These are phyloP conservation scores for Parauchenoglanis ngamensis DNA, from an alignment of 2,797 vertebrate genomes.

Conservation along the genomic window DNA sequence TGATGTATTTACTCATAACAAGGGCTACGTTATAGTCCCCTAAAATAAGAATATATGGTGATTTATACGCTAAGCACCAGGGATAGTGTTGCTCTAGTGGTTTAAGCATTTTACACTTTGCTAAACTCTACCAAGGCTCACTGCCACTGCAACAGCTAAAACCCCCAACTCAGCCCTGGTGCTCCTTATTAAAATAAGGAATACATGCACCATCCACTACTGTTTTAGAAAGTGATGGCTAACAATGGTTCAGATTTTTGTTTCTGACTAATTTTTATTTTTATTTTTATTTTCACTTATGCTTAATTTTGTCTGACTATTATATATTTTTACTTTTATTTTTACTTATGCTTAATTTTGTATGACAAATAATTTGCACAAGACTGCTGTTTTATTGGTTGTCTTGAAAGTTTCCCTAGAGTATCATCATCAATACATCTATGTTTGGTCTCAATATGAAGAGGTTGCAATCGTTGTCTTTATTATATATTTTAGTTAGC, in stretches of 20 bases:
- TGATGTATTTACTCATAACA: conserved; percentile 81
- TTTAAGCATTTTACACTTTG: conserved; percentile 79
- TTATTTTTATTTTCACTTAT: background rate
- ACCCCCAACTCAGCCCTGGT: conserved; percentile 50
- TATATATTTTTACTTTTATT: background rate
- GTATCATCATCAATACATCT: conserved; percentile 17
- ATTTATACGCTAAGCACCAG: conserved; percentile 77
- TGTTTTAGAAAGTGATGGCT: background rate
- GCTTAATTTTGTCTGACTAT: background rate
- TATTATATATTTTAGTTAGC: conserved; percentile 64
- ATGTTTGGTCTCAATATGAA: conserved; percentile 57
- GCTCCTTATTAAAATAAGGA: conserved; percentile 58
- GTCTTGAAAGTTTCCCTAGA: background rate
- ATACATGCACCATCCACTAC: conserved; percentile 43
- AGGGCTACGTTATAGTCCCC: conserved; percentile 69
- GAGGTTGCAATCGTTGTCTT: conserved; percentile 52
- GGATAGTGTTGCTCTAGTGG: conserved; percentile 75
- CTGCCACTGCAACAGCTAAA: conserved; percentile 56
- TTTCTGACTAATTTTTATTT: background rate
- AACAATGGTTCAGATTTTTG: background rate
- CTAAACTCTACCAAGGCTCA: conserved; percentile 67
- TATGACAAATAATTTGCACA: background rate
- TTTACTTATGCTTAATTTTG: background rate
- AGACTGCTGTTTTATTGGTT: background rate
- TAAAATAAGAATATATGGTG: conserved; percentile 78